Evolutionary conservation across 2,797 vertebrate genomes (phyloP).

Genomic region (Huso huso): DNA sequence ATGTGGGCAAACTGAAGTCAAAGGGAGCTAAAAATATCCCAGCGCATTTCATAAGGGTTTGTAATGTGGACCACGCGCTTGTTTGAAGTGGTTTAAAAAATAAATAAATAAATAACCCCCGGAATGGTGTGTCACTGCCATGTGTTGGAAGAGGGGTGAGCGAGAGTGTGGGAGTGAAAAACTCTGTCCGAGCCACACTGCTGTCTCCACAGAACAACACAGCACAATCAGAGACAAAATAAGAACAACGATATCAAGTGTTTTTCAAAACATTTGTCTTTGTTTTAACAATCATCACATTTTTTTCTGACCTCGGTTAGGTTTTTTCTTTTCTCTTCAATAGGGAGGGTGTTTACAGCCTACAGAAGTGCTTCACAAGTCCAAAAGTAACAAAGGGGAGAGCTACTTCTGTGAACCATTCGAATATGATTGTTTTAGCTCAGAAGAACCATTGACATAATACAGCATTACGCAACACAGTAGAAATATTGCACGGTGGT

Average conservation of each 20-base stretch:
- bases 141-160: conserved; percentile 9
- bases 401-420: too few relatives aligned
- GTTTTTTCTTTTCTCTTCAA: neutral
- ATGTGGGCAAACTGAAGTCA: conserved; percentile 23
- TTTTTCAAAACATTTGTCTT: conserved; percentile 2
- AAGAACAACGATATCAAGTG: conserved; percentile 6
- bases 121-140: conserved; percentile 30
- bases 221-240: neutral
- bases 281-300: conserved; percentile 15
- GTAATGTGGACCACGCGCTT: conserved; percentile 51
- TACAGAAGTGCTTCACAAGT: conserved; percentile 15
- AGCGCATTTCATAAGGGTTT: conserved; percentile 32
- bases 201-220: conserved; percentile 15
- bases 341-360: conserved; percentile 24
- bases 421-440: too few relatives aligned
- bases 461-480: too few relatives aligned
- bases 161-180: neutral
- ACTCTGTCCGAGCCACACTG: conserved; percentile 22
- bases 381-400: too few relatives aligned
- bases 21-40: conserved; percentile 44
- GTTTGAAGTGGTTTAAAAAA: conserved; percentile 29
- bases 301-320: conserved; percentile 7
- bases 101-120: conserved; percentile 4
- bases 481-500: too few relatives aligned
- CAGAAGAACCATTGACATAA: too few relatives aligned